Base-by-base conservation (phyloP, 64 coral and sea anemone species). In the Porites australiensis region DNA sequence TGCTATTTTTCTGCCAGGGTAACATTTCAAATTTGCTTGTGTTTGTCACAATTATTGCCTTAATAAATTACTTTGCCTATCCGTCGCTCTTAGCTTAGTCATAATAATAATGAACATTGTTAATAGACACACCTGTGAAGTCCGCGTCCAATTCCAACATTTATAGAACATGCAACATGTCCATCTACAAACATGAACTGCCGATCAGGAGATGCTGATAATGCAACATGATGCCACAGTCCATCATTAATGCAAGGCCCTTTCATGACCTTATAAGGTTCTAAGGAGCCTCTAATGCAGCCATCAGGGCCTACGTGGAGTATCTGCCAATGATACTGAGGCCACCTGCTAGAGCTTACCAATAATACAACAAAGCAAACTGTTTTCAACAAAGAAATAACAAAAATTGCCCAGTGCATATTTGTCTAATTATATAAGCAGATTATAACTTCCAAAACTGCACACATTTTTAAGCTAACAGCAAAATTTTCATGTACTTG, bases 241-340 rank as follows among this genome's bases (percentile, higher is more conserved):
- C 77, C 47, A 50, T 96, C 91, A 74, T 90, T 89, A 44, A 90
- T 87, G 18, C 72, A 71, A 52, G 95, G 95, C 50, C 95, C 95
- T 18, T 76, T 91, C 95, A 96, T 96, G 58, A 94, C 94, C 91
- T 96, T 96, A 16, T 96, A 96, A 19, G 95, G 95, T 66, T 96
- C 95, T 19, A 96, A 58, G 43, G 95, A 96, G 7, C 95, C 95
- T 70, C 95, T 64, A 13, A 96, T 88, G 48, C 92, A 94, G 50
- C 95, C 81, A 87, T 96, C 95, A 64, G 95, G 95, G 21, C 95
- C 95, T 22, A 96, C 87, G 88, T 94, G 92, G 58, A 96, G 75
- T 49, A 96, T 87, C 88, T 96, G 95, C 95, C 92, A 96, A 55
- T 96, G 95, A 69, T 91, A 94, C 9, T 89, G 70, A 10, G 95